Base-by-base conservation (phyloP, 2,797 vertebrate genomes). In the Pipistrellus pygmaeus region DNA sequence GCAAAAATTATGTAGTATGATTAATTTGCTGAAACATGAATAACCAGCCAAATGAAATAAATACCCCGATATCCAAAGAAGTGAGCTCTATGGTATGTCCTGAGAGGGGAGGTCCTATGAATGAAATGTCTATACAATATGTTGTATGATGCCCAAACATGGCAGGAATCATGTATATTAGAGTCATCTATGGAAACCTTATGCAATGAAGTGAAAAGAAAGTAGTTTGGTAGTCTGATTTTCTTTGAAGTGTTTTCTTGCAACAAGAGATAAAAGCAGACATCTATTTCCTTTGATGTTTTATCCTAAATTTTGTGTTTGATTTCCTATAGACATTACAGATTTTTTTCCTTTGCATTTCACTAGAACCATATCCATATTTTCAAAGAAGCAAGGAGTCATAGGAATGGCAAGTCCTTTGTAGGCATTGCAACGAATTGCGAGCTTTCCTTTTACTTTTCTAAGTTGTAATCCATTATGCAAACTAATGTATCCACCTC, bases 221-320 rank as follows among this genome's bases (percentile, higher is more conserved):
- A 98, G 95, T 90, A 96, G 97, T 98, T 97, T 97, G 94, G 95
- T 90, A 97, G 97, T 98, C 97, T 98, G 94, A 98, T 98, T 98
- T 97, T 95, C 98, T 98, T 98, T 98, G 98, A 98, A 98, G 98
- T 98, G 96, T 97, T 98, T 97, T 97, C 97, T 95, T 96, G 88
- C 97, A 96, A 87, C 66, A 94, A 96, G 96, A 98, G 97, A 98
- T 98, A 98, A 98, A 98, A 98, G 98, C 96, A 98, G 96, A 66
- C 96, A 96, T 97, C 95, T 98, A 97, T 97, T 98, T 98, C 97
- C 98, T 98, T 98, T 98, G 98, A 98, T 98, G 98, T 98, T 98
- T 98, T 97, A 98, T 98, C 97, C 97, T 95, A 98, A 98, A 97
- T 98, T 98, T 98, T 96, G 97, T 93, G 30, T 98, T 98, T 98